Conservation (phyloP, 2,888 invertebrate species). For the Omphaloscelis lunosa region DNA sequence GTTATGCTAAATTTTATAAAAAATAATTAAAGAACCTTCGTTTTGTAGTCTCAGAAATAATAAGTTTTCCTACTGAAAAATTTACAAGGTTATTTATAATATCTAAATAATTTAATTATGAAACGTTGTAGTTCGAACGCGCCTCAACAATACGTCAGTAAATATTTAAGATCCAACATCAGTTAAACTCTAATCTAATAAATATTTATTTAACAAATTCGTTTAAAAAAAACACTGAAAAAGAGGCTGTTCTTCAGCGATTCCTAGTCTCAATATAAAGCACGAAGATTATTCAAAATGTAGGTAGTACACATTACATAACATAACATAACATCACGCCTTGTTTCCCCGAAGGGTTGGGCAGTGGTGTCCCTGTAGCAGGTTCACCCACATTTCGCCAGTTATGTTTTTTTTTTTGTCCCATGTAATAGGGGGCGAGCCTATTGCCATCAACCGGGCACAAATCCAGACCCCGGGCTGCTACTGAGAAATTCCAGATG, state of each 20-base stretch:
- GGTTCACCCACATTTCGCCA: too few relatives aligned
- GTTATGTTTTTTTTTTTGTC: too few relatives aligned
- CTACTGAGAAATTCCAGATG: too few relatives aligned
- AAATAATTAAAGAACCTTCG: background rate
- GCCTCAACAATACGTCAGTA: background rate
- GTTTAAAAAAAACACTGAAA: background rate
- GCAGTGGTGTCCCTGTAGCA: too few relatives aligned
- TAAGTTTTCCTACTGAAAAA: background rate
- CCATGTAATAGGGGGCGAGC: too few relatives aligned
- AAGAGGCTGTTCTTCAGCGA: background rate
- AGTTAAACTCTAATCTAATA: background rate
- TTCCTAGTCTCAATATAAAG: background rate
- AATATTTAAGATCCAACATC: background rate
- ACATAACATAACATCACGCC: too few relatives aligned
- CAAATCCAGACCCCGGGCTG: too few relatives aligned
- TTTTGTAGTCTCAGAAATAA: constrained; percentile 4
- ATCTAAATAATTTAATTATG: background rate
- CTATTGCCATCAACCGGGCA: too few relatives aligned
- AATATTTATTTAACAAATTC: background rate
- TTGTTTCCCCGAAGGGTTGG: too few relatives aligned
- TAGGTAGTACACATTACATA: too few relatives aligned
- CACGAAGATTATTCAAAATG: background rate
- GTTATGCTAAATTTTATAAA: constrained; percentile 7
- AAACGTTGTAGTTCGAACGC: background rate
- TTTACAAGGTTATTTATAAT: background rate